phyloP scores from a whole-genome alignment of 1,140 invertebrate genomes.

The Heliconius nattereri region DNA sequence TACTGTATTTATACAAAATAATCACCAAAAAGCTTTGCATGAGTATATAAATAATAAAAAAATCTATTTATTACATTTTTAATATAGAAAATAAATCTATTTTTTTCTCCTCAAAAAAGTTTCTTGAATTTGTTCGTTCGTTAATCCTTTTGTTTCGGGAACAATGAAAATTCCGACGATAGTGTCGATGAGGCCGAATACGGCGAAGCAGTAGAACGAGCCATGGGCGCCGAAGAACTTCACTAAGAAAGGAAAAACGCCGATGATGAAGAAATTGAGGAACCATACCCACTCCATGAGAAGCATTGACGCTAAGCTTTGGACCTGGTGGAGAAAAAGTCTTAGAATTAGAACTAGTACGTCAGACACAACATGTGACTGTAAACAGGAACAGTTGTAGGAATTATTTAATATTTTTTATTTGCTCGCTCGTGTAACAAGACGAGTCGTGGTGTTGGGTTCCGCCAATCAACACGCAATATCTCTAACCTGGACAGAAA shows the following conservation, averaged over 20 bases:
- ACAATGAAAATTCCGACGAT: conserved; percentile 83
- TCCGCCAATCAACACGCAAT: no score
- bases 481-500: no score
- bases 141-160: conserved; percentile 89
- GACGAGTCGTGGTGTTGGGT: no score
- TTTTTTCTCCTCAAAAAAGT: conserved; percentile 42
- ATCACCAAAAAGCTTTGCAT: neutral
- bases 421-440: no score
- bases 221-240: conserved; percentile 58
- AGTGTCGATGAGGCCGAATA: conserved; percentile 72
- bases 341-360: neutral
- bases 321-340: conserved; percentile 57
- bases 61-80: neutral
- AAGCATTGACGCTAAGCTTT: conserved; percentile 62
- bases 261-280: conserved; percentile 65
- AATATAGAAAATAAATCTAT: neutral
- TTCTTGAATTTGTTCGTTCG: conserved; percentile 85
- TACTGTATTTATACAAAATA: neutral
- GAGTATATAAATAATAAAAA: neutral
- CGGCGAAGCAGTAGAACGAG: conserved; percentile 63
- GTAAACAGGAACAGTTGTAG: no score
- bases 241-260: conserved; percentile 58
- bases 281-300: conserved; percentile 71
- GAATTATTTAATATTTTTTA: no score
- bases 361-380: no score